Evolutionary conservation across 2,888 invertebrate genomes (phyloP).

Genomic region (Idaea biselata): DNA sequence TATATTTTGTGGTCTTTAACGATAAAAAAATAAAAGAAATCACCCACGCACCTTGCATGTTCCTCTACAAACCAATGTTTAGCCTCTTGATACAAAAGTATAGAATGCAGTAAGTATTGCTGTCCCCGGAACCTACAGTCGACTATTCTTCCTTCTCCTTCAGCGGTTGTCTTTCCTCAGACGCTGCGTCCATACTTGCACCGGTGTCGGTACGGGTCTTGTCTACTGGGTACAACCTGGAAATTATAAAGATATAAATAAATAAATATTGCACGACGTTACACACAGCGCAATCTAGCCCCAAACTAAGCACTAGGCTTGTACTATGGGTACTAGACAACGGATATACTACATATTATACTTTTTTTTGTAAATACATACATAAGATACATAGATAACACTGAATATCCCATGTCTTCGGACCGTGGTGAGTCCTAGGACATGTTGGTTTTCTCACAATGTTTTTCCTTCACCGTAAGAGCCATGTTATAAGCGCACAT

Average conservation of each 20-base stretch:
- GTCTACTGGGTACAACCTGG: slow-evolving; percentile 96
- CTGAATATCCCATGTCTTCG: no score
- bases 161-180: slow-evolving; percentile 52
- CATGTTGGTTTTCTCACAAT: no score
- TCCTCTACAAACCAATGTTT: background rate
- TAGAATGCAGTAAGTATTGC: slow-evolving; percentile 2
- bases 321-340: no score
- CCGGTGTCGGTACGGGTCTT: slow-evolving; percentile 89
- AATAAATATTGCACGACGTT: no score
- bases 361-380: no score
- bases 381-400: no score
- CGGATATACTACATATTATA: no score
- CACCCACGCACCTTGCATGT: background rate
- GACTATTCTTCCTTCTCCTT: slow-evolving; percentile 60
- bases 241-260: slow-evolving; percentile 21
- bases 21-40: background rate
- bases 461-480: no score
- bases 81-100: background rate
- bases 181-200: slow-evolving; percentile 73
- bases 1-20: background rate
- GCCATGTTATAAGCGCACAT: no score
- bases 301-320: no score
- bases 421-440: no score
- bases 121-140: slow-evolving; percentile 3
- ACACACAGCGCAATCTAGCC: no score